A percentile compares a stretch with the other conserved stretches of the same genome.
These are phyloP conservation scores for Procambarus virginalis DNA, from an alignment of 1,140 invertebrate species.

Conservation along the genomic window DNA sequence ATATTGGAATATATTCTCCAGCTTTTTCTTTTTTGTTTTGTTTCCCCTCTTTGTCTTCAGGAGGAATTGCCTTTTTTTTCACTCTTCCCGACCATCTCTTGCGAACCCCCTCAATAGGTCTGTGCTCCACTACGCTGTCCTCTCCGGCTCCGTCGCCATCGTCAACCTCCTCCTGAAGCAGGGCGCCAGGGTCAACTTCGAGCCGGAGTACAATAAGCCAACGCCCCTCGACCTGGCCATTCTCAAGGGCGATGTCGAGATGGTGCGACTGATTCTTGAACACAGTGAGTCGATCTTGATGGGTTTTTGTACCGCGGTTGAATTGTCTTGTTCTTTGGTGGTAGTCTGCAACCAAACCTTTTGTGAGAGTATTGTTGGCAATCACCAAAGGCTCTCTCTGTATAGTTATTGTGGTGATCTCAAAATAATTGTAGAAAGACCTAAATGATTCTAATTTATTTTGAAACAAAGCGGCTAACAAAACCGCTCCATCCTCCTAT, in stretches of 20 bases:
- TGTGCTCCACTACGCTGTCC: conserved; percentile 90
- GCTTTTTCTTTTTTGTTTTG: neutral
- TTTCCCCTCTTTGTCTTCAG: neutral
- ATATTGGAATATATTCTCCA: conserved; percentile 1
- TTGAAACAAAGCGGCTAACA: no score
- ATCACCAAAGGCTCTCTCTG: no score
- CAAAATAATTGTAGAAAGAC: no score
- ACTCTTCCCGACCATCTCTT: conserved; percentile 13
- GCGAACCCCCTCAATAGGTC: conserved; percentile 74
- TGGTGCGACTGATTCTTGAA: conserved; percentile 82
- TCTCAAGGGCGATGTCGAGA: conserved; percentile 84
- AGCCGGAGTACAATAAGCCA: conserved; percentile 82
- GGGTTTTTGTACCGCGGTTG: no score
- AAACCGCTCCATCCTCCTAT: no score
- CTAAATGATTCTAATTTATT: no score
- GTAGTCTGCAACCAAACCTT: no score
- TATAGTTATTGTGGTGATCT: no score
- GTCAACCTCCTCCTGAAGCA: conserved; percentile 88
- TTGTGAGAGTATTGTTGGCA: no score
- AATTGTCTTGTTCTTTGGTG: no score
- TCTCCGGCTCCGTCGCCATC: conserved; percentile 85
- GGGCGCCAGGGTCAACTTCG: conserved; percentile 83
- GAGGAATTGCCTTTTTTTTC: conserved; percentile 31
- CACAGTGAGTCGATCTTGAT: conserved; percentile 77
- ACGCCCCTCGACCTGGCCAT: conserved; percentile 89